Conservation (phyloP, 2,797 vertebrate genomes). For the Aeoliscus strigatus region DNA sequence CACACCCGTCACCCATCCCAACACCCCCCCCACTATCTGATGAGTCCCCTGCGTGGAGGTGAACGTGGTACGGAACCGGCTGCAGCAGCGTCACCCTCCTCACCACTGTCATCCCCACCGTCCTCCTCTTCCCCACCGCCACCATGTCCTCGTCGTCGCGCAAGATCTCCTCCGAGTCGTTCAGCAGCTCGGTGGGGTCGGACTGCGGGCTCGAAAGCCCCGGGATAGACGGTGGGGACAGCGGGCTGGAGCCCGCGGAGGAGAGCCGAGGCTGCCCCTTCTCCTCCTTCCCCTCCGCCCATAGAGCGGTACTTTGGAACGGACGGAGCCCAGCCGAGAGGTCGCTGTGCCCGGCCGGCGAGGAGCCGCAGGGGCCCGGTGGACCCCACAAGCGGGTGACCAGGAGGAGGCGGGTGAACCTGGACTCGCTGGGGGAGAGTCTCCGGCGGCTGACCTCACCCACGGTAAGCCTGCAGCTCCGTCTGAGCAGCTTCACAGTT, state of each 20-base stretch:
- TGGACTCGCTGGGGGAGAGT: slow-evolving; percentile 95
- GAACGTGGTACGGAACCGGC: slow-evolving; percentile 61
- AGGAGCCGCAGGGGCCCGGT: slow-evolving; percentile 47
- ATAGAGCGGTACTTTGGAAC: slow-evolving; percentile 84
- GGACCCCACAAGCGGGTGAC: slow-evolving; percentile 67
- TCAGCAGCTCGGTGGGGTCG: slow-evolving; percentile 94
- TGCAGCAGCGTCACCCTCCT: slow-evolving; percentile 51
- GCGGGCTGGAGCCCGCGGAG: slow-evolving; percentile 53
- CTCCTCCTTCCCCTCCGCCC: slow-evolving; percentile 70
- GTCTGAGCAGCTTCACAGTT: not conserved
- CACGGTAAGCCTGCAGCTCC: slow-evolving; percentile 76
- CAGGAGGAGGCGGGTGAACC: slow-evolving; percentile 87
- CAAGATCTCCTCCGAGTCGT: slow-evolving; percentile 96
- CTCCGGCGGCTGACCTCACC: slow-evolving; percentile 89
- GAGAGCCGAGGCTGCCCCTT: slow-evolving; percentile 68
- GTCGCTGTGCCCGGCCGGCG: slow-evolving; percentile 61
- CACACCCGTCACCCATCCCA: slow-evolving; percentile 16
- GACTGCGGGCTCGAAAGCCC: slow-evolving; percentile 90
- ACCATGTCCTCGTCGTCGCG: slow-evolving; percentile 82
- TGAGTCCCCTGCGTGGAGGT: slow-evolving; percentile 68
- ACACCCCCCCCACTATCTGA: slow-evolving; percentile 57
- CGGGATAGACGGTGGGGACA: slow-evolving; percentile 75
- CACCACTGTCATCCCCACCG: slow-evolving; percentile 32
- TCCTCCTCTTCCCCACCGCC: slow-evolving; percentile 40
- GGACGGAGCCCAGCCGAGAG: slow-evolving; percentile 82